Conservation (phyloP, 2,797 vertebrate genomes). For the Alcedo quadribrachys region DNA sequence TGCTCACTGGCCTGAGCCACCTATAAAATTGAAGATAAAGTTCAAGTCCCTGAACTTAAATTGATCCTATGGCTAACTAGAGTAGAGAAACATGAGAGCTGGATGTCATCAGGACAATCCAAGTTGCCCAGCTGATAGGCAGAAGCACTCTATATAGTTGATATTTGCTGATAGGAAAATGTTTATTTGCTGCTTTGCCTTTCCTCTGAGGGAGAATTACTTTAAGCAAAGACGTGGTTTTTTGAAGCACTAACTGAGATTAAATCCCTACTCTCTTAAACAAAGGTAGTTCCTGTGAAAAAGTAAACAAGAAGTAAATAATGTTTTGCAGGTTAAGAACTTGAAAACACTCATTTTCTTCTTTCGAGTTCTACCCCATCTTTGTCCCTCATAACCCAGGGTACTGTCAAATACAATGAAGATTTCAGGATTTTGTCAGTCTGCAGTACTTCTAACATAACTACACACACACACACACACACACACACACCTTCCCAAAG, state of each 20-base stretch:
- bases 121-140: not conserved
- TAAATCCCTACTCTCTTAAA: not conserved
- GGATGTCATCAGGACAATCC: not conserved
- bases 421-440: not conserved
- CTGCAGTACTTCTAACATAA: not conserved
- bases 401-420: not conserved
- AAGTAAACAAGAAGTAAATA: not conserved
- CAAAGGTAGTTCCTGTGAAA: not conserved
- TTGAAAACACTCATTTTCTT: not conserved
- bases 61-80: not conserved
- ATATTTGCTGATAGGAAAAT: not conserved
- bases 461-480: too few relatives aligned
- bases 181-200: not conserved
- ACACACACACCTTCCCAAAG: too few relatives aligned
- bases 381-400: not conserved
- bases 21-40: not conserved
- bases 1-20: not conserved
- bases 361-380: not conserved
- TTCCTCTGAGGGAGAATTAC: not conserved
- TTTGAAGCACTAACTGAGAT: not conserved
- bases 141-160: not conserved
- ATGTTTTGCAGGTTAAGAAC: not conserved
- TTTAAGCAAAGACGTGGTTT: not conserved
- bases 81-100: not conserved
- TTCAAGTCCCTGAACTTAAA: not conserved